Evolutionary conservation across 23 tunicate species (phyloP).

Genomic region (Corella eumyota): DNA sequence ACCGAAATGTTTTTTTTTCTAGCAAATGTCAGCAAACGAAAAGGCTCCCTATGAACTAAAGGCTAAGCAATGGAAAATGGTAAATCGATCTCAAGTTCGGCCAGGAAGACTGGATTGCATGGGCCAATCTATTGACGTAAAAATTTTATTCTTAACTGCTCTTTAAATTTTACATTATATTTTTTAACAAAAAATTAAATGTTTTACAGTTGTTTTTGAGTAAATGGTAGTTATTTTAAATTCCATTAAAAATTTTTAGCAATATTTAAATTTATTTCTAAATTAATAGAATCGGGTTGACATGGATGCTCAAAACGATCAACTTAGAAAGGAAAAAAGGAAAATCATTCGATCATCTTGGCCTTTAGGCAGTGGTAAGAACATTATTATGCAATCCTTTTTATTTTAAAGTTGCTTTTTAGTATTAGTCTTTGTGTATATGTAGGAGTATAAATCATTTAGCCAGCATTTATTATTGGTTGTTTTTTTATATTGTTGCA

Average conservation of each 20-base stretch:
- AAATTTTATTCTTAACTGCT: neutral
- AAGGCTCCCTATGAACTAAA: slow-evolving; percentile 64
- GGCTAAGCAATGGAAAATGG: slow-evolving; percentile 53
- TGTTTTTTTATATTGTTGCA: no score
- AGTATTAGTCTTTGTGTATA: no score
- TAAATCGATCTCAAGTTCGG: slow-evolving; percentile 12
- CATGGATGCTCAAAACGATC: slow-evolving; percentile 25
- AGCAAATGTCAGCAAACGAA: slow-evolving; percentile 40
- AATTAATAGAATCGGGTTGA: slow-evolving; percentile 26
- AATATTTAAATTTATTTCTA: neutral
- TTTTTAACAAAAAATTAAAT: no score
- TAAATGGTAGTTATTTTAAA: neutral
- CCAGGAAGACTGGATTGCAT: slow-evolving; percentile 74
- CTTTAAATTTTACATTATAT: neutral
- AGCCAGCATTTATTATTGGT: no score
- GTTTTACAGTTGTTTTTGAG: neutral
- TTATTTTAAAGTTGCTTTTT: no score
- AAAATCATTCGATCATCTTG: slow-evolving; percentile 9
- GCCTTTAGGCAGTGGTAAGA: slow-evolving; percentile 29
- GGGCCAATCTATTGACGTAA: slow-evolving; percentile 44
- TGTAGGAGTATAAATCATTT: neutral
- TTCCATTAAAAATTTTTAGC: neutral
- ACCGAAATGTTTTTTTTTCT: neutral
- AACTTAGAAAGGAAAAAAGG: slow-evolving; percentile 23
- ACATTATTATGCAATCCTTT: no score